Conservation (phyloP, 2,888 invertebrate species). For the Syrista parreyssii region DNA sequence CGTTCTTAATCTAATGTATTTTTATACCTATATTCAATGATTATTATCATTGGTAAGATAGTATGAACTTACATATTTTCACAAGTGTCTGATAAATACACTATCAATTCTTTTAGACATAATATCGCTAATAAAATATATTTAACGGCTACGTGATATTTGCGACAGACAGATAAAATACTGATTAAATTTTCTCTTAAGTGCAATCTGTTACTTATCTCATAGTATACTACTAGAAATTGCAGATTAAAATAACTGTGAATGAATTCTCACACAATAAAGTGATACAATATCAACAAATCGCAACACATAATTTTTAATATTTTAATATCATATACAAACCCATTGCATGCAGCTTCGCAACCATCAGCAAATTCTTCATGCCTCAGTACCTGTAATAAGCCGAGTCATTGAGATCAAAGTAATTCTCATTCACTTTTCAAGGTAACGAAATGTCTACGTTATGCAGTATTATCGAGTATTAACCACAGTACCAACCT, state of each 20-base stretch:
- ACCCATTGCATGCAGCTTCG: constrained; percentile 98
- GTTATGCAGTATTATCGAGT: constrained; percentile 4
- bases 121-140: background rate
- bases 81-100: background rate
- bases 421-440: constrained; percentile 20
- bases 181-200: background rate
- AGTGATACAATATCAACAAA: background rate
- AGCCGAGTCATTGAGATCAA: constrained; percentile 14
- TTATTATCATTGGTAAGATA: background rate
- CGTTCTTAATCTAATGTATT: background rate
- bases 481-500: constrained; percentile 72
- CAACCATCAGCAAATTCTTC: constrained; percentile 98
- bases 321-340: constrained; percentile 42
- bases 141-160: background rate
- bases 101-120: background rate
- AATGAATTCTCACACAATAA: background rate
- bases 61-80: background rate
- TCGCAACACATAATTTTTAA: background rate
- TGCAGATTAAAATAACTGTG: background rate
- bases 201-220: background rate
- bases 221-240: background rate
- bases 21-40: background rate
- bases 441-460: constrained; percentile 20
- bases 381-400: constrained; percentile 85
- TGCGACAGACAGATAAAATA: background rate